These are phyloP conservation scores for Prionace glauca DNA, from an alignment of 2,797 vertebrate genomes.

Conservation along the genomic window DNA sequence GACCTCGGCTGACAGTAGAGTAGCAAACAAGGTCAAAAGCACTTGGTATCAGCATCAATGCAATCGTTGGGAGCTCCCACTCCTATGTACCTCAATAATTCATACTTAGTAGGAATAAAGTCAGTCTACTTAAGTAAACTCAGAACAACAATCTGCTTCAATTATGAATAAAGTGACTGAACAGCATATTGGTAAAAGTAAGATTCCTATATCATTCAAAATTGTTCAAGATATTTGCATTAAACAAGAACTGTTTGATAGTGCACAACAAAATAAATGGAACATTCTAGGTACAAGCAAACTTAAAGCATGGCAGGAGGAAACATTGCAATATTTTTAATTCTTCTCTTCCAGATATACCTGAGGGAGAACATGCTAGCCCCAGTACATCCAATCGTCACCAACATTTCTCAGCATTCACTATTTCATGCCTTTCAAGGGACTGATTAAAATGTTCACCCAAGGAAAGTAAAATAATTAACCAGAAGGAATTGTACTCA, in stretches of 20 bases:
- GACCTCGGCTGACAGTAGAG: neutral
- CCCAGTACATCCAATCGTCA: neutral
- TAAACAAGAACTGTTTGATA: neutral
- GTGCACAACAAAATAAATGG: neutral
- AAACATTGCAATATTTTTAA: neutral
- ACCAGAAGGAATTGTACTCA: neutral
- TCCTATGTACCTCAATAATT: neutral
- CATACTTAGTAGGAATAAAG: neutral
- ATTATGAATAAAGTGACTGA: neutral
- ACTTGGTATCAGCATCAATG: neutral
- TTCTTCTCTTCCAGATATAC: neutral
- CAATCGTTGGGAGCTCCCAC: neutral
- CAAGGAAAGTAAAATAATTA: neutral
- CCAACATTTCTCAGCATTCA: neutral
- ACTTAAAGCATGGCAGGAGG: neutral
- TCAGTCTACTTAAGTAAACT: neutral
- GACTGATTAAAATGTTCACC: neutral
- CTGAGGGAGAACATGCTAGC: neutral
- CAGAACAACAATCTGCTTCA: neutral
- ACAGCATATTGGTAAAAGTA: neutral
- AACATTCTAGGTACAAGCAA: neutral
- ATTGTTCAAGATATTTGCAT: neutral
- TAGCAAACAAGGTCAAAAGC: neutral
- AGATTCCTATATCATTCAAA: neutral
- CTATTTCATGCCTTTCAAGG: neutral